These are phyloP conservation scores for Bombus terrestris DNA, from an alignment of 1,140 invertebrate species.

Conservation along the genomic window DNA sequence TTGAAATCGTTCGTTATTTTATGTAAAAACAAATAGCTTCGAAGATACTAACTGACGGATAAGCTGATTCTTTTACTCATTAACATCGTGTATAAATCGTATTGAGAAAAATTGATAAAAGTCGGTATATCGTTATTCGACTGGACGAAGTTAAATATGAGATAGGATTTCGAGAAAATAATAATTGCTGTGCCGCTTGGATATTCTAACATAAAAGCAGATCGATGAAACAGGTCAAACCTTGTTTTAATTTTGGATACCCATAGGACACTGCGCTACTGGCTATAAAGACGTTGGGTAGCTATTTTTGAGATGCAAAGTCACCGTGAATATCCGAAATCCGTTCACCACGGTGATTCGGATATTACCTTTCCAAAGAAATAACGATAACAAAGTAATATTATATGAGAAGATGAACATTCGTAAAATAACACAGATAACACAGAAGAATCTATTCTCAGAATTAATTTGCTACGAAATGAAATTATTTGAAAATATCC, in stretches of 20 bases:
- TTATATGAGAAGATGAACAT: neutral
- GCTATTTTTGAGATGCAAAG: neutral
- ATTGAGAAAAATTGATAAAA: too few species aligned
- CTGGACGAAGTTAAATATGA: fast-evolving
- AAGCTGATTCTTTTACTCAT: too few species aligned
- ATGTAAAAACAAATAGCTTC: too few species aligned
- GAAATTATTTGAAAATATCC: too few species aligned
- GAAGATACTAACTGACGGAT: too few species aligned
- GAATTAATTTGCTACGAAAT: neutral
- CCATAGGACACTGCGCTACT: too few species aligned
- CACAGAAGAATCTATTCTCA: too few species aligned
- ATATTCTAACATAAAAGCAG: neutral
- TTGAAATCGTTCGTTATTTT: too few species aligned
- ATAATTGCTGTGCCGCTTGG: neutral
- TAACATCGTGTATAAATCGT: too few species aligned
- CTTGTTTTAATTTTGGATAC: neutral
- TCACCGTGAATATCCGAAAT: neutral
- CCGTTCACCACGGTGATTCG: neutral
- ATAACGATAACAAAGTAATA: neutral
- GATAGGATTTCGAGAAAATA: neutral
- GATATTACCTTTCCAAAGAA: neutral
- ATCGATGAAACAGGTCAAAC: neutral
- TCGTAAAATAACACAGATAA: neutral
- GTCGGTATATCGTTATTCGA: too few species aligned
- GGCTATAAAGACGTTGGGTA: neutral